These are phyloP conservation scores for Suillia variegata DNA, from an alignment of 2,888 invertebrate genomes.

Conservation along the genomic window DNA sequence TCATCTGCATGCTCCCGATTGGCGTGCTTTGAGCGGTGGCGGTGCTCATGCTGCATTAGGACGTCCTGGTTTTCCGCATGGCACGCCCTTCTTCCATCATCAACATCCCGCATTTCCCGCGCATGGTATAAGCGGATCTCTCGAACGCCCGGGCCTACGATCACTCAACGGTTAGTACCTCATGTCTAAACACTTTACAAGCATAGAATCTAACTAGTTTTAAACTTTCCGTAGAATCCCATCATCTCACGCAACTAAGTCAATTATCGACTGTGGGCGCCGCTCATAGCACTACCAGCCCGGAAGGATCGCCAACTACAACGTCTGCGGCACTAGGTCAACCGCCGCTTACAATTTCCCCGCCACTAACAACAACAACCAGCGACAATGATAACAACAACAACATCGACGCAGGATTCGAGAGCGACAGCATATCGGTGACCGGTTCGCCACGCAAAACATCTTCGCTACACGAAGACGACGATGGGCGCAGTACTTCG, in stretches of 20 bases:
- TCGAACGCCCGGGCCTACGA: conserved; percentile 47
- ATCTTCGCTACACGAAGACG: conserved; percentile 62
- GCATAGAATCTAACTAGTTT: neutral
- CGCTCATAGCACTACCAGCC: conserved; percentile 75
- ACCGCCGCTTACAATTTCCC: conserved; percentile 56
- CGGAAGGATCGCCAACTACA: conserved; percentile 67
- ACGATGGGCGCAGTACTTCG: conserved; percentile 53
- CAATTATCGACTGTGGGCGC: conserved; percentile 55
- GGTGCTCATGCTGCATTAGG: conserved; percentile 44
- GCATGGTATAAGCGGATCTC: conserved; percentile 62
- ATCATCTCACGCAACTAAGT: conserved; percentile 48
- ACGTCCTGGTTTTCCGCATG: conserved; percentile 51
- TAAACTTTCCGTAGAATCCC: conserved; percentile 28
- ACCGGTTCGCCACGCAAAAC: conserved; percentile 62
- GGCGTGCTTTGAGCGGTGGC: conserved; percentile 64
- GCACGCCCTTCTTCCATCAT: conserved; percentile 63
- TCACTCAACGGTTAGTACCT: conserved; percentile 48
- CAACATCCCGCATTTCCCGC: conserved; percentile 62
- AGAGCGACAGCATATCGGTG: conserved; percentile 62
- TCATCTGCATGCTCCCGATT: conserved; percentile 69
- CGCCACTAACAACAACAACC: conserved; percentile 49
- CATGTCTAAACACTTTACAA: neutral
- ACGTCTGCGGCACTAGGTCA: conserved; percentile 41
- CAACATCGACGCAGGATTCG: conserved; percentile 60
- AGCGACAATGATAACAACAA: conserved; percentile 59